Base-by-base conservation (phyloP, 2,113 vertebrate species). In the Pungitius pungitius region DNA sequence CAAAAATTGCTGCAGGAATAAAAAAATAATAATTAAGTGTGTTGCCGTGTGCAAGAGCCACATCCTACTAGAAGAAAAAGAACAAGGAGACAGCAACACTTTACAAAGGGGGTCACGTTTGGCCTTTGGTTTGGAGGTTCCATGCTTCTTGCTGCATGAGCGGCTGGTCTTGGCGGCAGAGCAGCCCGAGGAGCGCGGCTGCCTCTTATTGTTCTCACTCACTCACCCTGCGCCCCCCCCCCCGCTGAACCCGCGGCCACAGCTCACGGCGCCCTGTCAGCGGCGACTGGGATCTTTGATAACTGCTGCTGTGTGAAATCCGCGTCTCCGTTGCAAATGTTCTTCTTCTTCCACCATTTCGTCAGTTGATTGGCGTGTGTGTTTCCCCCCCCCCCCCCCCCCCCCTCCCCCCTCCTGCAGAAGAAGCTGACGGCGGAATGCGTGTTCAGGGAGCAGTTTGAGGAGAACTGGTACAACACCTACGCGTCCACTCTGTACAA, bases 401-500 rank as follows among this genome's bases (percentile, higher is more conserved):
- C n/a, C n/a, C n/a, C n/a, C n/a, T n/a, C n/a, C n/a, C n/a, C n/a
- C n/a, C 22, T 77, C 65, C 86, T 40, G 78, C 95, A 99, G 98
- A 98, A 97, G 93, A 98, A 99, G 92, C 95, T 98, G 83, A 97
- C 95, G 0, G 93, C 94, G 47, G 98, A 99, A 89, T 99, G 97
- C 4, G 97, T 99, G 62, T 98, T 99, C 94, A 95, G 97, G 64
- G 98, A 99, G 93, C 97, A 98, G 91, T 99, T 99, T 87, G 97
- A 99, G 92, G 97, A 99, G 94, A 99, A 99, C 92, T 99, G 97
- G 97, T 99, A 99, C 94, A 99, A 99, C 93, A 99, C 98, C 0
- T 99, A 99, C 39, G 95, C 98, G 45, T 99, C 98, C 0, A 99
- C 96, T 3, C 93, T 97, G 51, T 98, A 98, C 94, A 97, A 97